A percentile compares a stretch with the other conserved stretches of the same genome.
Conservation (phyloP, 2,113 vertebrate genomes). For the Perca schrenkii region DNA sequence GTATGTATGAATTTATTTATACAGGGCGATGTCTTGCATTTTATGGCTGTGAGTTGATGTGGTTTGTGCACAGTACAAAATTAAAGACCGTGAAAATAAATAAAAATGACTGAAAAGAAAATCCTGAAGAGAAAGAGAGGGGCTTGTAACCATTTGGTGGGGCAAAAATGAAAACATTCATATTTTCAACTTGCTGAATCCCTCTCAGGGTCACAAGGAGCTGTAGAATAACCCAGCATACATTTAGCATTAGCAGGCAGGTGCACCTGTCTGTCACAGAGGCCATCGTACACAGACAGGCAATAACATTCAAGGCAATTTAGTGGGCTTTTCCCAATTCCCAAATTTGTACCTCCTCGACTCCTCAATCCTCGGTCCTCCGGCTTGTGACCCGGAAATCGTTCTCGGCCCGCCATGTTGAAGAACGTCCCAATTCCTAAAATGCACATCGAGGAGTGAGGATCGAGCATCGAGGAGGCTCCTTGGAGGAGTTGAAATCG, state of each 20-base stretch:
- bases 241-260: slow-evolving; percentile 7
- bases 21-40: slow-evolving; percentile 31
- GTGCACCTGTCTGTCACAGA: slow-evolving; percentile 36
- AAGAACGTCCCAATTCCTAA: too few relatives aligned
- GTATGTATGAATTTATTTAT: slow-evolving; percentile 51
- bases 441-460: too few relatives aligned
- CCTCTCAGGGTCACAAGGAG: slow-evolving; percentile 7
- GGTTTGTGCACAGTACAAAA: slow-evolving; percentile 38
- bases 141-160: slow-evolving; percentile 32
- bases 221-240: not conserved
- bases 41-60: slow-evolving; percentile 46
- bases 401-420: too few relatives aligned
- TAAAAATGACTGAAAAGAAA: not conserved
- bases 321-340: not conserved
- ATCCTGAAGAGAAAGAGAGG: slow-evolving; percentile 13
- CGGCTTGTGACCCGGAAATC: too few relatives aligned
- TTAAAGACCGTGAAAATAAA: slow-evolving; percentile 45
- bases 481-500: too few relatives aligned
- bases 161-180: slow-evolving; percentile 38
- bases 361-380: too few relatives aligned
- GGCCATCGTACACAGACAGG: slow-evolving; percentile 1
- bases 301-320: slow-evolving; percentile 9
- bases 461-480: too few relatives aligned
- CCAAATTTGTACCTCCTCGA: too few relatives aligned
- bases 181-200: slow-evolving; percentile 25